Evolutionary conservation across 2,888 invertebrate species (phyloP), one percentile per base, ranked within the genome.

Genomic region (Sepioteuthis lessoniana): DNA sequence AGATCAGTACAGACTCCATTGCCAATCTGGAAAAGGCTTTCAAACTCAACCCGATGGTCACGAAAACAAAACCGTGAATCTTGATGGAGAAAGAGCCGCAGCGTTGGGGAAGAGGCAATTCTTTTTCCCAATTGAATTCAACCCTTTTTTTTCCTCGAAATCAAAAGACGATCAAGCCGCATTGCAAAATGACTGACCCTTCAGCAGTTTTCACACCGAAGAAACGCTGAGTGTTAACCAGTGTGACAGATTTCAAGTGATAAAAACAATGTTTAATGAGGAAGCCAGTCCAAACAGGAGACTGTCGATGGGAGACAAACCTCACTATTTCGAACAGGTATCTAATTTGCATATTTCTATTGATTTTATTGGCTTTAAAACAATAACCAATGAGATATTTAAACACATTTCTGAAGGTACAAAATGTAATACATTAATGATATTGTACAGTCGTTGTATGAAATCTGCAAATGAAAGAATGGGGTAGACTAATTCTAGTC

Each of bases 321-420:
- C 76, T 4, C 76, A 76, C 19, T 76, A 76, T 35, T 76, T 76
- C 10, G n/a, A 76, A 76, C 35, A 35, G 76, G 76, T 76, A n/a
- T 76, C n/a, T 13, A 76, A 7, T 76, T 76, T 0, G 19, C 16
- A 10, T 76, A n/a, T 13, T 76, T n/a, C 13, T 10, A 10, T 0
- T 0, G 76, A 10, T 0, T 1, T 13, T n/a, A 8, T 76, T 7
- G 2, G 7, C 21, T 28, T 25, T 28, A 25, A 21, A 25, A 7
- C 7, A 4, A 25, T 2, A 25, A 5, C 1, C 25, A 25, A 4
- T 2, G 0, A 25, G 7, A 0, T 28, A 7, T 25, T 2, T 60
- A 60, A 21, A 25, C 55, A 60, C 25, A 60, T 25, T 2, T 60
- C 21, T 0, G 7, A 60, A 21, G 7, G 0, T 28, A 21, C 21